phyloP scores from a whole-genome alignment of 2,797 vertebrate genomes.

The Sphenopsis melanotis region DNA sequence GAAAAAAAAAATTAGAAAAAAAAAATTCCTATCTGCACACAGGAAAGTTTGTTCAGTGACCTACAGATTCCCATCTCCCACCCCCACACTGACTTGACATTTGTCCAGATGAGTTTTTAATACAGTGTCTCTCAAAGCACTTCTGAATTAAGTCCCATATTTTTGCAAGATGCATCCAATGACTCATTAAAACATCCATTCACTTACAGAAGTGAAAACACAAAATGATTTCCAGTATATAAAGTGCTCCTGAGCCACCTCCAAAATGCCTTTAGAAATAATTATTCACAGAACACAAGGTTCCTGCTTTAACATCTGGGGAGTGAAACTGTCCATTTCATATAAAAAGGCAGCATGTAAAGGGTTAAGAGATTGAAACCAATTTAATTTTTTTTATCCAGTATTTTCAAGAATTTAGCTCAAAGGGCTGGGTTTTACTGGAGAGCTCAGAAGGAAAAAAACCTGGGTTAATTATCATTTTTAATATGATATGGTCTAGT shows the following conservation, averaged over 20 bases:
- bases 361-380: not conserved
- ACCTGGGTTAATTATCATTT: not conserved
- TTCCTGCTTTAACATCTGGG: constrained; percentile 31
- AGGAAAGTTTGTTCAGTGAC: not conserved
- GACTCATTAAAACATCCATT: constrained; percentile 47
- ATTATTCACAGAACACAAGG: constrained; percentile 10
- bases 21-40: not conserved
- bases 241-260: constrained; percentile 37
- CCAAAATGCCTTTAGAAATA: constrained; percentile 49
- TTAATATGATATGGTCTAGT: not conserved
- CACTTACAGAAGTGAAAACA: constrained; percentile 47
- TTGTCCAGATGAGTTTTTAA: constrained; percentile 3
- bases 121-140: not conserved
- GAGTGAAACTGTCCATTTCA: not conserved
- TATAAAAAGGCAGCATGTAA: not conserved
- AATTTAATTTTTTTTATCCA: not conserved
- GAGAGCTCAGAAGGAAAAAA: not conserved
- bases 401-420: not conserved
- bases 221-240: not conserved
- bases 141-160: constrained; percentile 8
- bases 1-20: not conserved
- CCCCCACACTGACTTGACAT: not conserved
- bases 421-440: not conserved
- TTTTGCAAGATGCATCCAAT: constrained; percentile 13
- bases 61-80: not conserved